Evolutionary conservation across 2,888 invertebrate species (phyloP).

Genomic region (Macrophya annulata): DNA sequence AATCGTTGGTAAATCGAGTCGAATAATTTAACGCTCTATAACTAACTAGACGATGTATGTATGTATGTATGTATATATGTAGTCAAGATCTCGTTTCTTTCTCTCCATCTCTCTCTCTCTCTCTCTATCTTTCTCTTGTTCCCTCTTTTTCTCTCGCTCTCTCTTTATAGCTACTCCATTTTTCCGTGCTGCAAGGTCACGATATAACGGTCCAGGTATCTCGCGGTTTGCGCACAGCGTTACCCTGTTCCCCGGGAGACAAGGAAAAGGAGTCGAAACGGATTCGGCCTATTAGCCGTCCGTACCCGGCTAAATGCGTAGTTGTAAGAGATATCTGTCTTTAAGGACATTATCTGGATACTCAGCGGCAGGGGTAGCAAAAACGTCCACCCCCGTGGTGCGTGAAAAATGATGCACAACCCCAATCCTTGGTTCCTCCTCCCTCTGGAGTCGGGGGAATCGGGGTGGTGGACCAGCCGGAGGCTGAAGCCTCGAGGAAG

Average conservation of each 20-base stretch:
- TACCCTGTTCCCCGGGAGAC: constrained; percentile 26
- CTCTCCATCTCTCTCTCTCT: too few species aligned
- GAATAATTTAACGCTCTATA: constrained; percentile 21
- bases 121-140: neutral
- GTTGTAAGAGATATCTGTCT: constrained; percentile 75
- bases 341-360: constrained; percentile 78
- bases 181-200: neutral
- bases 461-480: constrained; percentile 47
- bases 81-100: neutral
- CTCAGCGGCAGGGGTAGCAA: constrained; percentile 72
- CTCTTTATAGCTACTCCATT: neutral
- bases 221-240: neutral
- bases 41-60: neutral
- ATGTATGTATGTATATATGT: neutral
- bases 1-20: constrained; percentile 28
- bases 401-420: constrained; percentile 79
- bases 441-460: constrained; percentile 43
- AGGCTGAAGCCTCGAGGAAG: constrained; percentile 50
- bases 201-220: constrained; percentile 40
- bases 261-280: constrained; percentile 48
- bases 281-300: constrained; percentile 55
- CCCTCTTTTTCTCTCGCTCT: neutral
- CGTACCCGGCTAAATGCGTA: constrained; percentile 48
- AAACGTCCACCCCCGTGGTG: constrained; percentile 77
- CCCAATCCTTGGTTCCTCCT: constrained; percentile 70